Conservation (phyloP, 2,113 vertebrate species). For the Platichthys stellatus region DNA sequence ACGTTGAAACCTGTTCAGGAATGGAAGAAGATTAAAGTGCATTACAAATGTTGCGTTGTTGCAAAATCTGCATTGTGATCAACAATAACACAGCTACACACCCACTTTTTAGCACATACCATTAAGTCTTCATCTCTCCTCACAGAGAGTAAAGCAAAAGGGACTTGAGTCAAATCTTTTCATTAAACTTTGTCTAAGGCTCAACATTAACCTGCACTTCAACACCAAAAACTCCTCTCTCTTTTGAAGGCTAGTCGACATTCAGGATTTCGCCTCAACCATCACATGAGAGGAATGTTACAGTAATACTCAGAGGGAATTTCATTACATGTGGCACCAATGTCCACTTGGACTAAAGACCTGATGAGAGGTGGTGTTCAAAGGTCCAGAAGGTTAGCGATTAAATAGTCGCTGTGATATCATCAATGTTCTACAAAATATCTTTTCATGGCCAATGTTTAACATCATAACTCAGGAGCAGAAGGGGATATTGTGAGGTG, state of each 20-base stretch:
- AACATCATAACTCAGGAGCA: not conserved
- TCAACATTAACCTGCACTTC: conserved; percentile 6
- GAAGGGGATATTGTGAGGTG: not conserved
- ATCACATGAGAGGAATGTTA: no score
- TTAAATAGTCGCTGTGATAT: not conserved
- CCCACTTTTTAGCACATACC: not conserved
- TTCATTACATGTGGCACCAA: not conserved
- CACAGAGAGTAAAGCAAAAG: conserved; percentile 11
- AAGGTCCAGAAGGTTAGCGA: not conserved
- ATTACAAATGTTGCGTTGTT: conserved; percentile 3
- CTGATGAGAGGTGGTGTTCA: not conserved
- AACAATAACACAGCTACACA: conserved; percentile 2
- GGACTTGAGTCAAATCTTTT: not conserved
- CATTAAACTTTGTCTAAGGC: not conserved
- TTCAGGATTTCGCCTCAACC: not conserved
- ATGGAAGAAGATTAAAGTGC: conserved; percentile 14
- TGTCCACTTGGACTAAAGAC: not conserved
- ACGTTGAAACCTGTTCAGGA: not conserved
- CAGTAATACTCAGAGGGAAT: no score
- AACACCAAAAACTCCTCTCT: not conserved
- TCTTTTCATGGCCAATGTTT: not conserved
- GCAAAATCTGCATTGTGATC: not conserved
- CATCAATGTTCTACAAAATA: not conserved
- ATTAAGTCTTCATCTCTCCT: not conserved
- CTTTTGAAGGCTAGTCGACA: not conserved